Base-by-base conservation (phyloP, 2,113 vertebrate genomes). In the Drymodes brunneopygia region DNA sequence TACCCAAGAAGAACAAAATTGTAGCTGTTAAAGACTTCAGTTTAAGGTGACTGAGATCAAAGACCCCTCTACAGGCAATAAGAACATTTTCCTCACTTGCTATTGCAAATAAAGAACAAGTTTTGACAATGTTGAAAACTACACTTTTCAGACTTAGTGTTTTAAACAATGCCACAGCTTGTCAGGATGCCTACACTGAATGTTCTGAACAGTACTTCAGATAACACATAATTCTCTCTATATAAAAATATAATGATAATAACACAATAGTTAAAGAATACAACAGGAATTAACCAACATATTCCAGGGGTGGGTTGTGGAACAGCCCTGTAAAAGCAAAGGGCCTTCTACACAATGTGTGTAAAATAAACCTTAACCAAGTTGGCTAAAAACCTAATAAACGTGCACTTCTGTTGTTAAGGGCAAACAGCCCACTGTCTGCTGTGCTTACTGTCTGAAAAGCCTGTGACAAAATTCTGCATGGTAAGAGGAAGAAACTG, bases 401-500 rank as follows among this genome's bases (percentile, higher is more conserved):
- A 96, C 0, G 1, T 58, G 74, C 33, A 54, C 47, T 62, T 62
- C 31, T 81, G 53, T n/a, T 77, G 54, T 54, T 11, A 54, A 74
- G 85, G 38, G 71, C 56, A 78, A 93, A 33, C 16, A 77, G 58
- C 35, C 64, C 67, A 44, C 73, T 72, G 58, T 77, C 67, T 90
- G 64, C 80, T 62, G 75, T 66, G 42, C 88, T 93, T 64, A 58
- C 79, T 73, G 56, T 78, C 79, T 90, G 56, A 93, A 94, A 93
- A 64, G 81, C 54, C 81, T 58, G 5, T 5, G 50, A 81, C 61
- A 90, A 88, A 90, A 94, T 92, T 71, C 88, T 96, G 86, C 92
- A 72, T 50, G 80, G 69, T 70, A 93, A 94, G 82, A 88, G 90
- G 75, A 95, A 96, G 95, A 96, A 90, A 93, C n/a, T 64, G 74